Evolutionary conservation across 2,888 invertebrate species (phyloP).

Genomic region (Labia minor): DNA sequence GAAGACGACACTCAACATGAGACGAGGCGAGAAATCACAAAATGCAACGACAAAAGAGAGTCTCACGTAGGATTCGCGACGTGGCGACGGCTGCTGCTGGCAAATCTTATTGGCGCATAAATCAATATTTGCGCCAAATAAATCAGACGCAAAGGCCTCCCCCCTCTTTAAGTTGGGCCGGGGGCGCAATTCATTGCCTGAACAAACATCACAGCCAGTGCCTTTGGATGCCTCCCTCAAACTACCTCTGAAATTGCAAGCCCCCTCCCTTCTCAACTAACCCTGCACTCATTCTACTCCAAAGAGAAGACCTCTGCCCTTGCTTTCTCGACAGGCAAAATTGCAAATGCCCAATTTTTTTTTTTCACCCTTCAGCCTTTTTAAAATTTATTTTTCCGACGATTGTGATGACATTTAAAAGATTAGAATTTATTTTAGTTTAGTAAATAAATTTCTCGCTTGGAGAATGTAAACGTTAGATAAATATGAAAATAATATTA

Average conservation of each 20-base stretch:
- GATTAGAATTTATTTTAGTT: slow-evolving; percentile 1
- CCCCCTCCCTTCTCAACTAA: neutral
- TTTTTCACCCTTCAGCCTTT: neutral
- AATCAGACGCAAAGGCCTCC: neutral
- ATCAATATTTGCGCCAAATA: slow-evolving; percentile 13
- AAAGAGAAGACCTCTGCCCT: too few species aligned
- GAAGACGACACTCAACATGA: neutral
- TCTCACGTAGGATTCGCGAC: neutral
- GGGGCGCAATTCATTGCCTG: slow-evolving; percentile 13
- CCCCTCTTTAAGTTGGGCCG: neutral
- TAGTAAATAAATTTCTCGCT: neutral
- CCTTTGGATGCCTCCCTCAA: neutral
- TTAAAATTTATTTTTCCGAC: neutral
- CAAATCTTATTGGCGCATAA: slow-evolving; percentile 13
- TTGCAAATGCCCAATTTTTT: slow-evolving; percentile 4
- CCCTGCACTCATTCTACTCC: neutral
- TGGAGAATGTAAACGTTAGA: neutral
- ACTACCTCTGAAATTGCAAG: neutral
- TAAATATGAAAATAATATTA: neutral
- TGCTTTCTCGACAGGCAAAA: neutral
- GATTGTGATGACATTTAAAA: neutral
- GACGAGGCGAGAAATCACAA: neutral
- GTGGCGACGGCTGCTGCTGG: slow-evolving; percentile 5
- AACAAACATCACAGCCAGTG: neutral
- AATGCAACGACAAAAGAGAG: neutral